phyloP scores from a whole-genome alignment of 2,113 vertebrate species.

The Spilogale gracilis region DNA sequence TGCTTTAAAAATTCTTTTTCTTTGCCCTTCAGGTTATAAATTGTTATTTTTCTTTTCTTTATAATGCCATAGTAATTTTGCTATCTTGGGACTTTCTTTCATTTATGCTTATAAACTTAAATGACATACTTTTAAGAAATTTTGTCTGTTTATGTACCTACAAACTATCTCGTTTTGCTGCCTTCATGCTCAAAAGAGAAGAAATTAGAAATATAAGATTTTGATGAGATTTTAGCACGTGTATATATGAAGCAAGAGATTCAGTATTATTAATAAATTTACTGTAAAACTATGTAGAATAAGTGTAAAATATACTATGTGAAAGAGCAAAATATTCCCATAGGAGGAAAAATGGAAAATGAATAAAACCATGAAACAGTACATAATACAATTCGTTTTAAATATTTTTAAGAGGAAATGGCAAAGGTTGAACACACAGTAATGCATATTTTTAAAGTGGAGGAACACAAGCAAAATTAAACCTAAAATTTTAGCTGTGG shows the following conservation, averaged over 20 bases:
- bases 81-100: not conserved
- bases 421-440: not conserved
- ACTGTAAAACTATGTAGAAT: conserved; percentile 22
- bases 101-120: conserved; percentile 16
- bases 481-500: not conserved
- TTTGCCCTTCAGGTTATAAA: conserved; percentile 4
- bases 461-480: not conserved
- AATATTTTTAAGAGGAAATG: conserved; percentile 16
- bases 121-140: not conserved
- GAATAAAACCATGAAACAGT: not conserved
- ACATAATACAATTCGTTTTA: not conserved
- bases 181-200: conserved; percentile 37
- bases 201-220: conserved; percentile 7
- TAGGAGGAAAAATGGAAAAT: not conserved
- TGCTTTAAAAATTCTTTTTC: not conserved
- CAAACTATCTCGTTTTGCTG: not conserved
- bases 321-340: not conserved
- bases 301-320: not conserved
- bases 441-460: not conserved
- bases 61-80: not conserved
- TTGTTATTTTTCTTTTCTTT: conserved; percentile 29
- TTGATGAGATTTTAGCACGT: not conserved
- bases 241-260: not conserved
- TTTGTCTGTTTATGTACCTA: not conserved
- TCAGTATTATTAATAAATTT: not conserved